Percentiles rank a stretch among this genome's conserved stretches.
These are phyloP conservation scores for Aleiodes testaceus DNA, from an alignment of 2,888 invertebrate species.

Conservation along the genomic window DNA sequence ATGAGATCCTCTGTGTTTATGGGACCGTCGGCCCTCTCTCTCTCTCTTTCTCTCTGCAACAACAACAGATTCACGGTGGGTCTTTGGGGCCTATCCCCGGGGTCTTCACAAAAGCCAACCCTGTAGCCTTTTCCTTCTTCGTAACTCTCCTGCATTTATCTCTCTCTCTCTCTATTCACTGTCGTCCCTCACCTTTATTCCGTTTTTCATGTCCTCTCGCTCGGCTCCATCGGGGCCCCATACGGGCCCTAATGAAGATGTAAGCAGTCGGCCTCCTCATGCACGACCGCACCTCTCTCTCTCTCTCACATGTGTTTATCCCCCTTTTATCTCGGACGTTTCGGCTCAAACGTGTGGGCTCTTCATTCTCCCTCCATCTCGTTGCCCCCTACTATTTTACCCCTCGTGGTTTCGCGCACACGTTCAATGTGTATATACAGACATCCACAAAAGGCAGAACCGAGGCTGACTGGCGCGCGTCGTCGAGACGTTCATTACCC, in stretches of 20 bases:
- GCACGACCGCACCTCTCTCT: slow-evolving; percentile 61
- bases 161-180: slow-evolving; percentile 45
- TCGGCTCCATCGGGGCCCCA: slow-evolving; percentile 56
- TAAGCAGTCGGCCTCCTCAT: slow-evolving; percentile 69
- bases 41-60: slow-evolving; percentile 62
- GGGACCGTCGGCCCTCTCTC: slow-evolving; percentile 59
- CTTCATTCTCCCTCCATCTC: neutral
- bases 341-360: slow-evolving; percentile 22
- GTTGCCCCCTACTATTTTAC: neutral
- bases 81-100: slow-evolving; percentile 67
- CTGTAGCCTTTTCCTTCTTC: slow-evolving; percentile 48
- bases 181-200: slow-evolving; percentile 48
- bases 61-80: slow-evolving; percentile 72
- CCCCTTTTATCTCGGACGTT: slow-evolving; percentile 3
- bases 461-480: slow-evolving; percentile 33
- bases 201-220: slow-evolving; percentile 22
- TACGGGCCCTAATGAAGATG: slow-evolving; percentile 72
- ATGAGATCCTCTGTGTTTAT: slow-evolving; percentile 71
- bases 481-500: slow-evolving; percentile 25
- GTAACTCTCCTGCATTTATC: slow-evolving; percentile 39
- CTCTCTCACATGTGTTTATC: slow-evolving; percentile 49
- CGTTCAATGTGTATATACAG: slow-evolving; percentile 30
- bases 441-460: slow-evolving; percentile 29
- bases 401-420: slow-evolving; percentile 14
- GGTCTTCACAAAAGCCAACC: slow-evolving; percentile 53